Conservation (phyloP, 2,113 vertebrate species). For the Pipa parva region DNA sequence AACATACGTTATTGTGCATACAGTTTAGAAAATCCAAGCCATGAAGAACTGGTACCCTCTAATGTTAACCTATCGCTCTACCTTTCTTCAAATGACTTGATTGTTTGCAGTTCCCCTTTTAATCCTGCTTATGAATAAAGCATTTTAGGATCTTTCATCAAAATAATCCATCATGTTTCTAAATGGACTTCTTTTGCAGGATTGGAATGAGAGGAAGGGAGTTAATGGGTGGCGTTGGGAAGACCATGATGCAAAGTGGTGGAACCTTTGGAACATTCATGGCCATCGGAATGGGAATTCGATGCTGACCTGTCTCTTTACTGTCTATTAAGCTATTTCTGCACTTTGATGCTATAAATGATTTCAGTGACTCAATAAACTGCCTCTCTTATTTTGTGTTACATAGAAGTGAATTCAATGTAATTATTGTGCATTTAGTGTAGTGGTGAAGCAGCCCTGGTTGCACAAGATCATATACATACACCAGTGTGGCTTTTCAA, state of each 20-base stretch:
- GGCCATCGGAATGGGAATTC: constrained; percentile 97
- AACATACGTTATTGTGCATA: no score
- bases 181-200: constrained; percentile 72
- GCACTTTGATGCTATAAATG: constrained; percentile 49
- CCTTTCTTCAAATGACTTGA: no score
- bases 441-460: no score
- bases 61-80: no score
- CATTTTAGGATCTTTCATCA: no score
- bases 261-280: constrained; percentile 97
- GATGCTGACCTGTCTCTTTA: constrained; percentile 67
- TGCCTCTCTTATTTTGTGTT: constrained; percentile 1
- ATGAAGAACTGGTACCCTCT: no score
- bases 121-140: no score
- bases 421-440: background rate
- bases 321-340: constrained; percentile 13
- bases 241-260: constrained; percentile 98
- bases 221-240: constrained; percentile 93
- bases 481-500: no score
- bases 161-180: no score
- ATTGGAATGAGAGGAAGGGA: constrained; percentile 95
- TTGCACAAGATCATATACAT: no score
- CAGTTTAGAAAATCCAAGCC: no score
- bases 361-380: constrained; percentile 21
- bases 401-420: background rate
- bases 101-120: no score